phyloP scores from a whole-genome alignment of 2,113 vertebrate species.

The Prionailurus viverrinus region DNA sequence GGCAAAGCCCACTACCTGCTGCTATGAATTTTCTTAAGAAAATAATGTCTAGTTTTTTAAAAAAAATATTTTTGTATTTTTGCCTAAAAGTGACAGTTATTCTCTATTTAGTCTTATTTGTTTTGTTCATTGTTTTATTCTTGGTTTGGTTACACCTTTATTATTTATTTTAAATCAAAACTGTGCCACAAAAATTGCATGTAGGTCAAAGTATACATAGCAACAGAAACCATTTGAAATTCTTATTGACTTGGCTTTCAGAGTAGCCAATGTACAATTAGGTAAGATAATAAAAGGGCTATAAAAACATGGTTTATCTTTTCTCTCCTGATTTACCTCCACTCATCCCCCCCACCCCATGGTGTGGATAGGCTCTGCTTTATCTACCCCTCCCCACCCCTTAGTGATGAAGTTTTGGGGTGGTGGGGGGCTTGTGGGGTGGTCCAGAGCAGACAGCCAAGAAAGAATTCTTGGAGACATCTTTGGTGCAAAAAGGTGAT shows the following conservation, averaged over 20 bases:
- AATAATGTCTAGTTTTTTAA: not conserved
- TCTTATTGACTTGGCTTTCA: not conserved
- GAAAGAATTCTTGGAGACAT: too few species aligned
- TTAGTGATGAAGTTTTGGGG: too few species aligned
- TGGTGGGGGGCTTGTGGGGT: too few species aligned
- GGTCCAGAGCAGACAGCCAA: too few species aligned
- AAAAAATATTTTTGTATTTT: not conserved
- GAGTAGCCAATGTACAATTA: not conserved
- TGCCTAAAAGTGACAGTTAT: not conserved
- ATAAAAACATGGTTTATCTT: not conserved
- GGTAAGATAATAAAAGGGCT: slow-evolving; percentile 41
- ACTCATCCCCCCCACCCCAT: too few species aligned
- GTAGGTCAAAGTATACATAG: not conserved
- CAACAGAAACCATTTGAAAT: not conserved
- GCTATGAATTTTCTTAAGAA: not conserved
- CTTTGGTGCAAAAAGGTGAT: too few species aligned
- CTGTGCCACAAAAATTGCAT: not conserved
- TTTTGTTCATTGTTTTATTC: not conserved
- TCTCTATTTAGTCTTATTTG: not conserved
- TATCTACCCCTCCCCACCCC: not conserved
- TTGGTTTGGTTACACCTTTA: not conserved
- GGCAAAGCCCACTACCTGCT: not conserved
- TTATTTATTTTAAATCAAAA: slow-evolving; percentile 13
- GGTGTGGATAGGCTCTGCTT: not conserved
- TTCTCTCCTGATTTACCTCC: not conserved